phyloP scores from a whole-genome alignment of 1,140 invertebrate species.

The Camponotus pennsylvanicus region DNA sequence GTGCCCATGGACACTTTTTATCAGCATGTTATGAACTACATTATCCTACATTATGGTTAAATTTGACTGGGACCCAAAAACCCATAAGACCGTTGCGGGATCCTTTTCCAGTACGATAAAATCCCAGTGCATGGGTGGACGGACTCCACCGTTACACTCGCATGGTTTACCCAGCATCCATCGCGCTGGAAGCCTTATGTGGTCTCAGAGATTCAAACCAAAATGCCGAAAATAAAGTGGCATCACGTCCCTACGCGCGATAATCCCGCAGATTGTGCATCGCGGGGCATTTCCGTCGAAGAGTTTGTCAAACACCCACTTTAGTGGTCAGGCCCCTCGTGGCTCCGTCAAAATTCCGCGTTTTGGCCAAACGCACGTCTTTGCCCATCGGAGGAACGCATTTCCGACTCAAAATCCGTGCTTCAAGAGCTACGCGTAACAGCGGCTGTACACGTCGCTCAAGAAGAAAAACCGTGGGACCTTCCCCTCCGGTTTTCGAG shows the following conservation, averaged over 20 bases:
- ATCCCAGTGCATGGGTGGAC: background rate
- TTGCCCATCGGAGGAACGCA: too few species aligned
- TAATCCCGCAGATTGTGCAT: constrained; percentile 40
- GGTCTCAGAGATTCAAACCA: background rate
- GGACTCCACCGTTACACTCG: background rate
- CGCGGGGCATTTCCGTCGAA: background rate
- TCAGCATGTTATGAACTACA: too few species aligned
- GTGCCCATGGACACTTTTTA: too few species aligned
- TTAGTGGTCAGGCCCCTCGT: constrained; percentile 3
- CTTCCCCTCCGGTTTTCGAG: background rate
- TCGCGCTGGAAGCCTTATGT: background rate
- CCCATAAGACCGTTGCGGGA: too few species aligned
- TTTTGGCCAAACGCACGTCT: background rate
- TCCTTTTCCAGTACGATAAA: fast-evolving
- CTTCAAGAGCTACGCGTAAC: too few species aligned
- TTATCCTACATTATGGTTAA: too few species aligned
- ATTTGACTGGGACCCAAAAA: too few species aligned
- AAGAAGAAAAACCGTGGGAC: background rate
- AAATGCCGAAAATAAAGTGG: background rate
- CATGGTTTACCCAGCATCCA: background rate
- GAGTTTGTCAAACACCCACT: background rate
- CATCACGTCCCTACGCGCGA: background rate
- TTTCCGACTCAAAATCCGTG: too few species aligned
- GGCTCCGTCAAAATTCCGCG: background rate
- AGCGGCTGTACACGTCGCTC: background rate